Evolutionary conservation across 1,140 invertebrate species (phyloP).

Genomic region (Phthorimaea operculella): DNA sequence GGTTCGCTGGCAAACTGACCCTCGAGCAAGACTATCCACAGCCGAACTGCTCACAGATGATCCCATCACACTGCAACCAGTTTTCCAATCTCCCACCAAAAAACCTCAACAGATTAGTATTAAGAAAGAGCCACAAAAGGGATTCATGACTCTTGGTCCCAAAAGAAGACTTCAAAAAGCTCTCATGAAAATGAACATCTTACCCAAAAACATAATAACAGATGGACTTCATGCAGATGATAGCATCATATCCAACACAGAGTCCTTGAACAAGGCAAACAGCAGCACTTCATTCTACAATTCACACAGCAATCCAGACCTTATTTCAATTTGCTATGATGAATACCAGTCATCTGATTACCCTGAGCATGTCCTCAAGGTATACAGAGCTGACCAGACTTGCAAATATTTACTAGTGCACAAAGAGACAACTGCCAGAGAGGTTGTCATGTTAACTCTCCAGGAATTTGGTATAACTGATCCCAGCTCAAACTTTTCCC

Average conservation of each 20-base stretch:
- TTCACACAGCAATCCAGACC: conserved; percentile 92
- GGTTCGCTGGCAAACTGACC: conserved; percentile 72
- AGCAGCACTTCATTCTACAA: conserved; percentile 58
- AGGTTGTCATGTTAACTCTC: conserved; percentile 97
- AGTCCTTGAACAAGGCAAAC: conserved; percentile 61
- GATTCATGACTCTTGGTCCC: conserved; percentile 89
- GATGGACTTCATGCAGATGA: conserved; percentile 72
- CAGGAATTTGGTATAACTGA: conserved; percentile 97
- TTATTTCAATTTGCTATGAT: conserved; percentile 84
- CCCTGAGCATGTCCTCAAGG: conserved; percentile 97
- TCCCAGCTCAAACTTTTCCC: conserved; percentile 89
- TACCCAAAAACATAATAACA: conserved; percentile 86
- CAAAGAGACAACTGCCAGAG: conserved; percentile 97
- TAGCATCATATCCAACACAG: conserved; percentile 62
- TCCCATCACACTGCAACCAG: conserved; percentile 81
- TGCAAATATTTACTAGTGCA: conserved; percentile 98
- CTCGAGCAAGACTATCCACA: conserved; percentile 72
- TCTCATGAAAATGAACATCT: conserved; percentile 90
- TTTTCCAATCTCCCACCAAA: conserved; percentile 88
- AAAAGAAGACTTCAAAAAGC: conserved; percentile 88
- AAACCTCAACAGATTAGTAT: conserved; percentile 76
- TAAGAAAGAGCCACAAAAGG: conserved; percentile 78
- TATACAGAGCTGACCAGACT: conserved; percentile 95
- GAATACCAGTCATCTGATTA: conserved; percentile 82
- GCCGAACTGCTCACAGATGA: conserved; percentile 77